Evolutionary conservation across 2,797 vertebrate species (phyloP).

Genomic region (Sebastes kiyomatsui): DNA sequence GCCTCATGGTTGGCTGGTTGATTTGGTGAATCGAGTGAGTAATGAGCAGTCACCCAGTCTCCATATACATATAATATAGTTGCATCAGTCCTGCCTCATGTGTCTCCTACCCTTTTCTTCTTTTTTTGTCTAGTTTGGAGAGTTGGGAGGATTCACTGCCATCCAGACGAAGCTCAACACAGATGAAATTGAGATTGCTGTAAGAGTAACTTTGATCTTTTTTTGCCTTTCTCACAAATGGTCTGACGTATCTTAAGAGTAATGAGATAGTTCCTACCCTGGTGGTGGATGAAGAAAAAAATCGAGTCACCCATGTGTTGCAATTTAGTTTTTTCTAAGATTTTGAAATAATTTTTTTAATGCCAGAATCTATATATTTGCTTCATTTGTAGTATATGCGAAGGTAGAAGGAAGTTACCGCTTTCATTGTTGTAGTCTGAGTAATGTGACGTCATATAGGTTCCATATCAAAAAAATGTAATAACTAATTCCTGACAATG

Average conservation of each 20-base stretch:
- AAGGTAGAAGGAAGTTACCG: too few relatives aligned
- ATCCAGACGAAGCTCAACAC: conserved; percentile 95
- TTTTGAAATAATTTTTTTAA: too few relatives aligned
- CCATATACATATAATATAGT: background rate
- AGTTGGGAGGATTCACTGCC: conserved; percentile 95
- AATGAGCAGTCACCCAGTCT: background rate
- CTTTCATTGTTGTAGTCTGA: too few relatives aligned
- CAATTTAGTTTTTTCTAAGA: too few relatives aligned
- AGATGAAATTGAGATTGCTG: conserved; percentile 96
- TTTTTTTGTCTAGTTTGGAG: conserved; percentile 88
- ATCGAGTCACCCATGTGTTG: too few relatives aligned
- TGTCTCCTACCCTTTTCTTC: background rate
- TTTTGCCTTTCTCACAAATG: background rate
- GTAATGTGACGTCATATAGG: too few relatives aligned
- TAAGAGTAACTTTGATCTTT: conserved; percentile 74
- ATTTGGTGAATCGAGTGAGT: conserved; percentile 96
- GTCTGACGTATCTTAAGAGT: background rate
- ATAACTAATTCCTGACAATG: too few relatives aligned
- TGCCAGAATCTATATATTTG: too few relatives aligned
- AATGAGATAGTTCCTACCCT: conserved; percentile 18
- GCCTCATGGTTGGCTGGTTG: conserved; percentile 99
- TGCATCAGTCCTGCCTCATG: background rate
- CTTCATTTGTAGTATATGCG: too few relatives aligned
- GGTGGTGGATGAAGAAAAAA: conserved; percentile 13
- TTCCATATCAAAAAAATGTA: too few relatives aligned